Percentiles rank a stretch among this genome's conserved stretches.
phyloP scores from a whole-genome alignment of 2,888 invertebrate species.

The Eupelmus urozonus region DNA sequence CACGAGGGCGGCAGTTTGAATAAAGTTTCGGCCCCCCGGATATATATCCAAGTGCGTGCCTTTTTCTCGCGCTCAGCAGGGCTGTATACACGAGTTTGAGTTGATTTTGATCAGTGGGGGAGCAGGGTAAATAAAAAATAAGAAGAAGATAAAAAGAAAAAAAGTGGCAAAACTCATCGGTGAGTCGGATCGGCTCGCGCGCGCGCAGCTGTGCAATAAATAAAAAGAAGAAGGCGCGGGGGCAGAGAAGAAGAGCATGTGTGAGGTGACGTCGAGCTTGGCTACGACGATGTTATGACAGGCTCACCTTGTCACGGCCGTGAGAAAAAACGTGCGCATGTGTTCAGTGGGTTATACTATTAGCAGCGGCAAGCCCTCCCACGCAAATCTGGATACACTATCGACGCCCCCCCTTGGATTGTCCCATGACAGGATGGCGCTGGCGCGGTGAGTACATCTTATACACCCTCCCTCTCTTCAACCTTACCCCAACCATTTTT shows the following conservation, averaged over 20 bases:
- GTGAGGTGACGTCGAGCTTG: slow-evolving; percentile 63
- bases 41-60: too few species aligned
- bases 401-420: slow-evolving; percentile 78
- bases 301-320: slow-evolving; percentile 66
- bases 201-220: not conserved
- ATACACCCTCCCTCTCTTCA: not conserved
- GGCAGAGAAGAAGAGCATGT: slow-evolving; percentile 36
- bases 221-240: not conserved
- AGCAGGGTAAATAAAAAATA: too few species aligned
- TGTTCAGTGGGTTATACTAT: slow-evolving; percentile 76
- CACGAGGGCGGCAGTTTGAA: too few species aligned
- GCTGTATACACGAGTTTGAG: too few species aligned
- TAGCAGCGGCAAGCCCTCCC: slow-evolving; percentile 70
- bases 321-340: slow-evolving; percentile 73
- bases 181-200: not conserved
- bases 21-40: too few species aligned
- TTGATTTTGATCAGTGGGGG: too few species aligned
- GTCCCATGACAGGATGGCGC: slow-evolving; percentile 84
- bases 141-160: not conserved
- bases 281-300: slow-evolving; percentile 68
- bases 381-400: slow-evolving; percentile 79
- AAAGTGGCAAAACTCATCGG: slow-evolving; percentile 8
- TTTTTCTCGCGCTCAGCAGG: too few species aligned
- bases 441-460: slow-evolving; percentile 80
- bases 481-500: not conserved